Evolutionary conservation across 2,888 invertebrate genomes (phyloP).

Genomic region (Cyrtodaria siliqua): DNA sequence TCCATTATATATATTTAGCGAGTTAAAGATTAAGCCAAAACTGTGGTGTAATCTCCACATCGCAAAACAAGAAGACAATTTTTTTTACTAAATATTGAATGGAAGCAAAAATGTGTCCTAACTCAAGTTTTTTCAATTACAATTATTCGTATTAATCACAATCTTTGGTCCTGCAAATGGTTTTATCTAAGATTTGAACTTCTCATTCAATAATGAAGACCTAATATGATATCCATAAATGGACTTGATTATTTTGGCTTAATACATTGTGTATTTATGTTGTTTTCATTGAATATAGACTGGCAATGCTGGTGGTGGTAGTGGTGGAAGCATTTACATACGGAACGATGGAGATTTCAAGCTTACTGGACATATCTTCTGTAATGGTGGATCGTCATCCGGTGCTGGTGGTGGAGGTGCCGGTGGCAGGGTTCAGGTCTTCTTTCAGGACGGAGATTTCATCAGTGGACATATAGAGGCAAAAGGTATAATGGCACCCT

Average conservation of each 20-base stretch:
- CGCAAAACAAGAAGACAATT: no score
- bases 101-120: no score
- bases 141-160: no score
- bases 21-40: no score
- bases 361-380: constrained; percentile 62
- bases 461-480: constrained; percentile 66
- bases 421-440: constrained; percentile 70
- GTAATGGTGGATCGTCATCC: constrained; percentile 69
- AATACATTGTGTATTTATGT: constrained; percentile 7
- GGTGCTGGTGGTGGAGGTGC: constrained; percentile 75
- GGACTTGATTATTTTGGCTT: constrained; percentile 4
- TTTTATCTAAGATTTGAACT: no score
- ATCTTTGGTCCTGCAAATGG: no score
- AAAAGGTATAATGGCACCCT: constrained; percentile 61
- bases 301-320: constrained; percentile 70
- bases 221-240: no score
- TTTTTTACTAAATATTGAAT: no score
- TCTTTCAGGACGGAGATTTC: constrained; percentile 61
- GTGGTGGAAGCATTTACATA: constrained; percentile 74
- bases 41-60: no score
- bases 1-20: no score
- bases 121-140: no score
- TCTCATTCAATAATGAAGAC: no score
- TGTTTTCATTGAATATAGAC: constrained; percentile 28
- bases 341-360: constrained; percentile 31